These are phyloP conservation scores for Leptonema lineaticorne DNA, from an alignment of 1,140 invertebrate species.

Conservation along the genomic window DNA sequence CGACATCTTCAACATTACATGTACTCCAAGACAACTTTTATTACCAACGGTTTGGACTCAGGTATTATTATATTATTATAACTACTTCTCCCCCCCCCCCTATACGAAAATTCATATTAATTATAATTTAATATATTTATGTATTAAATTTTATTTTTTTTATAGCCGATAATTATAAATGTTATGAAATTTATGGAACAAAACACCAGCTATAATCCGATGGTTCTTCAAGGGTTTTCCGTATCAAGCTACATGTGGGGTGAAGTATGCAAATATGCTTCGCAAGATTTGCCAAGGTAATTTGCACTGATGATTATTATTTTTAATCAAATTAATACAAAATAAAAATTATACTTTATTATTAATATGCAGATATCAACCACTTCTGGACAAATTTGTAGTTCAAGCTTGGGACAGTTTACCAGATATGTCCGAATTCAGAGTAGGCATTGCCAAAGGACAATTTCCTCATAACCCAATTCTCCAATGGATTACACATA, in stretches of 20 bases:
- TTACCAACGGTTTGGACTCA: background rate
- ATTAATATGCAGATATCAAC: constrained; percentile 10
- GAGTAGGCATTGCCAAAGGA: background rate
- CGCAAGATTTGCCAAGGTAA: constrained; percentile 6
- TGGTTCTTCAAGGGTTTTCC: constrained; percentile 6
- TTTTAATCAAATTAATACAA: no score
- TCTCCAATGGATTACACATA: background rate
- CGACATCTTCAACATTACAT: background rate
- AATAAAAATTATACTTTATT: no score
- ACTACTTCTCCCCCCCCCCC: no score
- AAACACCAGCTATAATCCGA: background rate
- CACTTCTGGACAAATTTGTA: background rate
- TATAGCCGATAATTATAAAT: background rate
- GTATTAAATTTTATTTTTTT: background rate
- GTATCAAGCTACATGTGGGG: constrained; percentile 8
- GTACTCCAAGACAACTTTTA: background rate
- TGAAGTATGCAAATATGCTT: background rate
- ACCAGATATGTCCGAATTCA: background rate
- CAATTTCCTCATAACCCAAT: constrained; percentile 12
- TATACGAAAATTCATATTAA: no score
- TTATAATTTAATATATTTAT: no score
- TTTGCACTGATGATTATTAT: no score
- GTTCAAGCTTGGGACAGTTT: constrained; percentile 19
- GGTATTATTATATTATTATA: background rate
- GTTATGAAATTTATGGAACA: constrained; percentile 17